Conservation (phyloP, 2,113 vertebrate species). For the Dipodomys ordii region DNA sequence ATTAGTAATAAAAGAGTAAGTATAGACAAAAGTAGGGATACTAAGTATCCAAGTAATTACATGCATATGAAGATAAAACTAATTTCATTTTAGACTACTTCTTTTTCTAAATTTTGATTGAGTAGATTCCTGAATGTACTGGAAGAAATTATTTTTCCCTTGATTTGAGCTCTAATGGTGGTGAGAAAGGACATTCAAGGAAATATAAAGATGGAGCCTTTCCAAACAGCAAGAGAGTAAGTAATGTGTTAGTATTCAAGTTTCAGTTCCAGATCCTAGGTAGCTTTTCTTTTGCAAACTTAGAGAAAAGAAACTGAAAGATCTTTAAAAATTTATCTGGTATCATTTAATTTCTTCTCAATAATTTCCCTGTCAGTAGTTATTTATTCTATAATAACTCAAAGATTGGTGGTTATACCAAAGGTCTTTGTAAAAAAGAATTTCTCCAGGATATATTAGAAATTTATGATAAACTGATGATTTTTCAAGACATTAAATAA, state of each 20-base stretch:
- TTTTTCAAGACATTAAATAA: slow-evolving; percentile 71
- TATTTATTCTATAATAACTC: slow-evolving; percentile 85
- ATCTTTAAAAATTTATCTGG: slow-evolving; percentile 79
- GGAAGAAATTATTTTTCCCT: slow-evolving; percentile 56
- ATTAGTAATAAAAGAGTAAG: neutral
- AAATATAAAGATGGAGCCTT: slow-evolving; percentile 69
- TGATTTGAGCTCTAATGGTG: slow-evolving; percentile 64
- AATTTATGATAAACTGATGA: slow-evolving; percentile 77
- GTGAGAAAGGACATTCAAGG: slow-evolving; percentile 59
- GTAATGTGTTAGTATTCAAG: slow-evolving; percentile 76
- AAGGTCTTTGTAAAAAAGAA: slow-evolving; percentile 59
- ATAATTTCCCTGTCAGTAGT: slow-evolving; percentile 85
- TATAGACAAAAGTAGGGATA: neutral
- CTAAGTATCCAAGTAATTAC: slow-evolving; percentile 52
- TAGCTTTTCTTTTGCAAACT: slow-evolving; percentile 82
- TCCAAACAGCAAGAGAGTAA: slow-evolving; percentile 69
- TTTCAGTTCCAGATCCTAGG: slow-evolving; percentile 78
- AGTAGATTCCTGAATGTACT: slow-evolving; percentile 28
- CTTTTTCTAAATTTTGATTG: slow-evolving; percentile 50
- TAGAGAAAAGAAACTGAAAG: slow-evolving; percentile 79
- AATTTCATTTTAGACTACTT: slow-evolving; percentile 67
- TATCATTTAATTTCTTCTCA: slow-evolving; percentile 85
- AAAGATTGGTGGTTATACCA: slow-evolving; percentile 78
- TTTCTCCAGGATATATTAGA: slow-evolving; percentile 69
- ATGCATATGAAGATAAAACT: slow-evolving; percentile 64